Evolutionary conservation across 2,113 vertebrate species (phyloP).

Genomic region (Perccottus glenii): DNA sequence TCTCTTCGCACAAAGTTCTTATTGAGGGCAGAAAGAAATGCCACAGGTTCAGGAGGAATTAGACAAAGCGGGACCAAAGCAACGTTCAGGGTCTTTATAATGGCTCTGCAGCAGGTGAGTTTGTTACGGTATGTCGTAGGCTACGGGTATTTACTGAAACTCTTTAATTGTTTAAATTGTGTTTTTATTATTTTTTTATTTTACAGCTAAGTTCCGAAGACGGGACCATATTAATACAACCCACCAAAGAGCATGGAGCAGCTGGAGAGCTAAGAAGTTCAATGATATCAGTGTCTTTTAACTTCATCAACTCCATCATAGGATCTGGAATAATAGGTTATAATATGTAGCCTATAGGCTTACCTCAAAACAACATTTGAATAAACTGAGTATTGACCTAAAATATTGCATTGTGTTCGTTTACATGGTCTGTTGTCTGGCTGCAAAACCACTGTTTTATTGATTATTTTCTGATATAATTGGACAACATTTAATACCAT

Average conservation of each 20-base stretch:
- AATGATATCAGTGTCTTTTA: conserved; percentile 86
- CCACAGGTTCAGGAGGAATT: background rate
- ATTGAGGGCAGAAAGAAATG: conserved; percentile 12
- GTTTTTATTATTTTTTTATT: background rate
- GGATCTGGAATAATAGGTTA: conserved; percentile 94
- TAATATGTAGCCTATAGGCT: conserved; percentile 62
- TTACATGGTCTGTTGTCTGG: background rate
- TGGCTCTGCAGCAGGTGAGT: conserved; percentile 63
- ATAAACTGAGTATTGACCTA: background rate
- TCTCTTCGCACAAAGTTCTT: background rate
- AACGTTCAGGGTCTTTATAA: conserved; percentile 20
- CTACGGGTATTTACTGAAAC: background rate
- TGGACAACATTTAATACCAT: conserved; percentile 28
- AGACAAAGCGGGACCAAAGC: conserved; percentile 4
- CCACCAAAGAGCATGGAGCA: conserved; percentile 35
- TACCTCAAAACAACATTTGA: background rate
- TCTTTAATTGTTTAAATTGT: background rate
- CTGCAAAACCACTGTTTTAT: background rate
- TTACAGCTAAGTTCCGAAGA: conserved; percentile 72
- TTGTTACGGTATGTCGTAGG: background rate
- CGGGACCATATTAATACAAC: conserved; percentile 71
- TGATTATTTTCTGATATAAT: conserved; percentile 11
- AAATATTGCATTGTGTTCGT: background rate
- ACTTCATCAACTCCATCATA: conserved; percentile 94
- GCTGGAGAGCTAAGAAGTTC: conserved; percentile 66